Percentiles rank a stretch among this genome's conserved stretches.
Conservation (phyloP, 2,113 vertebrate genomes). For the Rhabdornis inornatus region DNA sequence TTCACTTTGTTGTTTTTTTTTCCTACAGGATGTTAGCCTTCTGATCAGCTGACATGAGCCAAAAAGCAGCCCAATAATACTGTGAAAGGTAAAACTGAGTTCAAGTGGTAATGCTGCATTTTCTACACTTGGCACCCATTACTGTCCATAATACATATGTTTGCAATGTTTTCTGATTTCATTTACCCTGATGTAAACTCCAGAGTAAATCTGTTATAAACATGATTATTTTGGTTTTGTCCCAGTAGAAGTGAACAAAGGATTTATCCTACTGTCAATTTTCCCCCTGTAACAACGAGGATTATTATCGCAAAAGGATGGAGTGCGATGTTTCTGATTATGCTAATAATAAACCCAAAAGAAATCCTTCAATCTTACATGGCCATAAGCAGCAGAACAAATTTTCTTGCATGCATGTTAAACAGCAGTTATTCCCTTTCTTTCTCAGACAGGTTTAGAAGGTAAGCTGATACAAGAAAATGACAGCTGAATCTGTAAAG, state of each 20-base stretch:
- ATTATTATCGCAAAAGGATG: not conserved
- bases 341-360: conserved; percentile 2
- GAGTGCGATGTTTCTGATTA: conserved; percentile 33
- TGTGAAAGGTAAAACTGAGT: not conserved
- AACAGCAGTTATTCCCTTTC: conserved; percentile 25
- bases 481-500: not conserved
- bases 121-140: not conserved
- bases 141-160: not conserved
- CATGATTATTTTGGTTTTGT: not conserved
- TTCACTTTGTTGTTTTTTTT: not conserved
- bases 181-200: not conserved
- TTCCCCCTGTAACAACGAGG: not conserved
- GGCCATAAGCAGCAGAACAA: conserved; percentile 8
- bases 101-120: not conserved
- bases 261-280: not conserved
- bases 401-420: conserved; percentile 11
- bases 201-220: not conserved
- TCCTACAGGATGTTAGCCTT: not conserved
- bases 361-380: conserved; percentile 22
- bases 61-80: not conserved
- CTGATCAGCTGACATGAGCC: not conserved
- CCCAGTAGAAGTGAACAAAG: not conserved
- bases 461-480: conserved; percentile 23
- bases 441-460: conserved; percentile 39
- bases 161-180: not conserved